Evolutionary conservation across 2,113 vertebrate species (phyloP).

Genomic region (Mungos mungo): DNA sequence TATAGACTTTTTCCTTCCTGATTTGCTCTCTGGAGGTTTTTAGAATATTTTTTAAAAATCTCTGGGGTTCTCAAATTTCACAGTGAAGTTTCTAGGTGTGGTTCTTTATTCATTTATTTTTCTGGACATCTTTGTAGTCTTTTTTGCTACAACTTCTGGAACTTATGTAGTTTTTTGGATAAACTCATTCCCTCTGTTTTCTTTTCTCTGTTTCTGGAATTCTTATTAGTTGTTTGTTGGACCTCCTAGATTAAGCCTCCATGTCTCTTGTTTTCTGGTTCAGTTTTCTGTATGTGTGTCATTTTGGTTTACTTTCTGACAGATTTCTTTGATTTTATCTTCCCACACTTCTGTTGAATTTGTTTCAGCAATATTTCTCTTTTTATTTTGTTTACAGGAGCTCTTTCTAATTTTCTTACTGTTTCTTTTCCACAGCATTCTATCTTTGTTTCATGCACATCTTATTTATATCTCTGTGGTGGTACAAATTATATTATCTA

Average conservation of each 20-base stretch:
- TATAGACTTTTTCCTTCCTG: background rate
- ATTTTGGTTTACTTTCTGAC: background rate
- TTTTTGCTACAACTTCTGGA: background rate
- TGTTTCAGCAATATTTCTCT: background rate
- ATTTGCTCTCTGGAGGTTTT: background rate
- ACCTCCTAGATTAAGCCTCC: background rate
- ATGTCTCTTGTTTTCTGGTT: background rate
- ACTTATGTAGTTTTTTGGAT: background rate
- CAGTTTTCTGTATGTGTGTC: background rate
- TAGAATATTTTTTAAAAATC: too few species aligned
- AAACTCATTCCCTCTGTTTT: background rate
- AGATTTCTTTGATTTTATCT: background rate
- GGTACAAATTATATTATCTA: background rate
- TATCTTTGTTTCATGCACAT: background rate
- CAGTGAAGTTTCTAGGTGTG: background rate
- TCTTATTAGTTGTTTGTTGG: background rate
- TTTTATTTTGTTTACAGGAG: background rate
- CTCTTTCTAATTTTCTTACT: background rate
- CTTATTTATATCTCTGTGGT: too few species aligned
- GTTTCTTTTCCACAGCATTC: background rate
- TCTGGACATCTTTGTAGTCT: background rate
- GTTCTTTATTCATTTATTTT: background rate
- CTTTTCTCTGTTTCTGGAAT: background rate
- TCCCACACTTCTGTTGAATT: background rate
- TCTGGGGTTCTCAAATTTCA: background rate